These are phyloP conservation scores for Peromyscus nudipes DNA, from an alignment of 2,797 vertebrate species.

Conservation along the genomic window DNA sequence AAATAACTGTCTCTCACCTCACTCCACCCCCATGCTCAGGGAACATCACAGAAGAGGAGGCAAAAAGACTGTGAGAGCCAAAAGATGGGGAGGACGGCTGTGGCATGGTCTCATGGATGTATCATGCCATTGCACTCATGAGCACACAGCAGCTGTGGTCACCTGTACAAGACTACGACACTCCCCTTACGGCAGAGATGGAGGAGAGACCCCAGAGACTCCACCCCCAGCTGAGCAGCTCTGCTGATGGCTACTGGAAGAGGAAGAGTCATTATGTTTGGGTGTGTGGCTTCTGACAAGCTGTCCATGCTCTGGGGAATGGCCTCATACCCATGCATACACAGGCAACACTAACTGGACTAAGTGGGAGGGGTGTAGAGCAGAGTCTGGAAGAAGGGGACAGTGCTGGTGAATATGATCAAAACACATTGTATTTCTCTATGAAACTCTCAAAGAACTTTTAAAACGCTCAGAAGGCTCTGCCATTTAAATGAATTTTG, in stretches of 20 bases:
- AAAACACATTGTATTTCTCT: background rate
- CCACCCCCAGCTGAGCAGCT: background rate
- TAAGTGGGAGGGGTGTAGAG: background rate
- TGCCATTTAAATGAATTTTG: background rate
- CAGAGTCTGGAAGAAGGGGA: background rate
- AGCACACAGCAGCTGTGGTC: background rate
- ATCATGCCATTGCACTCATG: fast-evolving
- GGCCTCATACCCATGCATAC: background rate
- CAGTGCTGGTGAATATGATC: background rate
- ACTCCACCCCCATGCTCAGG: background rate
- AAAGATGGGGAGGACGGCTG: background rate
- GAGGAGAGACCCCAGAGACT: background rate
- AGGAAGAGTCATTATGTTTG: background rate
- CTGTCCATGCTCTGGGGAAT: background rate
- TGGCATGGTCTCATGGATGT: background rate
- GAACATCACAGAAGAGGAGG: background rate
- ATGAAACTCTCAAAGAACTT: background rate
- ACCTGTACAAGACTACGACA: background rate
- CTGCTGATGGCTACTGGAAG: background rate
- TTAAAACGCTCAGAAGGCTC: background rate
- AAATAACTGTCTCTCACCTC: background rate
- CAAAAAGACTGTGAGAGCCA: no score
- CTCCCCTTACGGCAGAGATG: background rate
- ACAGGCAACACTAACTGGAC: no score
- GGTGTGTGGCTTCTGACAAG: no score